phyloP scores from a whole-genome alignment of 2,888 invertebrate species.

The Acleris holmiana region DNA sequence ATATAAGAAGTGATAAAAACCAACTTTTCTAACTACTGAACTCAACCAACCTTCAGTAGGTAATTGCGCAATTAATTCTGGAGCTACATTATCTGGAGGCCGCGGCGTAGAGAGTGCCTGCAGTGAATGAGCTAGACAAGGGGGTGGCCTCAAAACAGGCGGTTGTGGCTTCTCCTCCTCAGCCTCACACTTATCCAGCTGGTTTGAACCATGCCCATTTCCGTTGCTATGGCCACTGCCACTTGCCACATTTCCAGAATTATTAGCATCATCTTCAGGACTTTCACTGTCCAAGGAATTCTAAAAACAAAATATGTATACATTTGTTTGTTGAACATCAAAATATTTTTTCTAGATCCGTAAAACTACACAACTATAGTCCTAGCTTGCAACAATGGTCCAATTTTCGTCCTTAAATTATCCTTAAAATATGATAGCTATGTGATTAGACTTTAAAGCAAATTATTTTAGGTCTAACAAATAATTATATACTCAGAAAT shows the following conservation, averaged over 20 bases:
- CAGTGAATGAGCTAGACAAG: conserved; percentile 85
- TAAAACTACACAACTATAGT: no score
- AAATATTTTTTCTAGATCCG: no score
- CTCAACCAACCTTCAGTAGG: conserved; percentile 87
- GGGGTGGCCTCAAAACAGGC: conserved; percentile 74
- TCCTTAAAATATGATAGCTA: no score
- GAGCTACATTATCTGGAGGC: conserved; percentile 84
- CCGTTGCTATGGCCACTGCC: conserved; percentile 51
- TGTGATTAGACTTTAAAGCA: no score
- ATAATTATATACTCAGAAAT: no score
- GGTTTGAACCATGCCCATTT: conserved; percentile 10
- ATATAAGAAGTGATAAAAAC: background rate
- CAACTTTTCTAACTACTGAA: background rate
- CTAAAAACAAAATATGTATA: conserved; percentile 46
- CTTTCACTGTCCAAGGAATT: conserved; percentile 78
- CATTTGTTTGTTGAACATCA: background rate
- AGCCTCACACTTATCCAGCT: conserved; percentile 17
- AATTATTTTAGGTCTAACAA: no score
- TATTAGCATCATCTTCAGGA: conserved; percentile 75
- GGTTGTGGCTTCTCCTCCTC: conserved; percentile 50
- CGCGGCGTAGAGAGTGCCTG: conserved; percentile 85
- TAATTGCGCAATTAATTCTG: conserved; percentile 87
- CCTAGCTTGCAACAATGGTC: no score
- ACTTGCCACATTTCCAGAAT: conserved; percentile 65
- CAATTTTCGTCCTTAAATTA: no score